These are phyloP conservation scores for Anoplolepis gracilipes DNA, from an alignment of 1,140 invertebrate species.

Conservation along the genomic window DNA sequence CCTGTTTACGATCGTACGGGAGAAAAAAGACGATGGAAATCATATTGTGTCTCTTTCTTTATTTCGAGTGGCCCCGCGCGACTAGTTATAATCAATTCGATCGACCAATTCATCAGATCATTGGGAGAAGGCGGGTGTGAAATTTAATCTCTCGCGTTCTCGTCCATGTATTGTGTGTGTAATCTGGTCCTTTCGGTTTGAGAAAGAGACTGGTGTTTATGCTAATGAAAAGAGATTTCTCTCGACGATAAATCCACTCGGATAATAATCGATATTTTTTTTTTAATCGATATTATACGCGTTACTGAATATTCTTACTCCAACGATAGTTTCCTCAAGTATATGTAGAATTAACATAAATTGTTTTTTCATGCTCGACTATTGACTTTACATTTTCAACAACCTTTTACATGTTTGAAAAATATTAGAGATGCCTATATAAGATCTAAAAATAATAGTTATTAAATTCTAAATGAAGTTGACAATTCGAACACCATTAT, in stretches of 20 bases:
- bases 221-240: slow-evolving; percentile 28
- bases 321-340: background rate
- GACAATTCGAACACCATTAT: slow-evolving; percentile 56
- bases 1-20: slow-evolving; percentile 64
- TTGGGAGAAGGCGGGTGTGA: slow-evolving; percentile 66
- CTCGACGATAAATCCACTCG: slow-evolving; percentile 8
- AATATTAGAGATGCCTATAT: background rate
- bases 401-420: background rate
- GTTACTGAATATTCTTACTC: background rate
- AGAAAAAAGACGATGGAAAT: slow-evolving; percentile 12
- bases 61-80: slow-evolving; percentile 35
- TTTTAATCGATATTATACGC: background rate
- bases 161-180: background rate
- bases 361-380: background rate
- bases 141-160: slow-evolving; percentile 67
- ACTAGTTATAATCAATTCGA: slow-evolving; percentile 73
- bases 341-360: background rate
- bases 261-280: slow-evolving; percentile 15
- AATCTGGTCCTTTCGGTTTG: background rate
- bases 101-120: slow-evolving; percentile 73
- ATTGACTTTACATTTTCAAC: slow-evolving; percentile 23
- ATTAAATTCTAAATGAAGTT: slow-evolving; percentile 53
- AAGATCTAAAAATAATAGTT: slow-evolving; percentile 16
- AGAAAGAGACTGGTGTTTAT: slow-evolving; percentile 31
- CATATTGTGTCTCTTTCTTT: slow-evolving; percentile 24